Conservation (phyloP, 2,888 invertebrate species). For the Salticus scenicus region DNA sequence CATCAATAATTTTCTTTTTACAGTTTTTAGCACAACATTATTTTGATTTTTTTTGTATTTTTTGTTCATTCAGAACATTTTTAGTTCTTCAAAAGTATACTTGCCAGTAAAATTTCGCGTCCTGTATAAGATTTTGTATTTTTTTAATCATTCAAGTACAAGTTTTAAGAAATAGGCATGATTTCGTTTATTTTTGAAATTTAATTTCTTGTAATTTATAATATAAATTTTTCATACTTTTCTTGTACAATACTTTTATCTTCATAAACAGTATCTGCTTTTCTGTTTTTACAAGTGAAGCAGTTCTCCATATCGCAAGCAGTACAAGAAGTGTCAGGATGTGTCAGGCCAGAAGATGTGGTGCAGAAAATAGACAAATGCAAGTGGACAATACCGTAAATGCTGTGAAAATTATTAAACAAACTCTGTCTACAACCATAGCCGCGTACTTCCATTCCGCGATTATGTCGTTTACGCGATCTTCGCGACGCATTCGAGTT, state of each 20-base stretch:
- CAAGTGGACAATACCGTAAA: slow-evolving; percentile 95
- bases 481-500: slow-evolving; percentile 94
- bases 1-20: too few species aligned
- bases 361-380: slow-evolving; percentile 91
- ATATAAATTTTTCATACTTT: background rate
- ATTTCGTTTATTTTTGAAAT: too few species aligned
- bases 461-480: slow-evolving; percentile 93
- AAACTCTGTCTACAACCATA: slow-evolving; percentile 98
- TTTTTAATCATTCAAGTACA: too few species aligned
- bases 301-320: background rate
- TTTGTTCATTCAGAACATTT: too few species aligned
- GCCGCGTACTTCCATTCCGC: slow-evolving; percentile 98
- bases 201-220: too few species aligned
- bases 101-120: too few species aligned
- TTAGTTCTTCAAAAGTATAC: too few species aligned
- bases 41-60: too few species aligned
- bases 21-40: too few species aligned
- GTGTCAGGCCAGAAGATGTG: slow-evolving; percentile 88
- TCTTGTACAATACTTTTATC: background rate
- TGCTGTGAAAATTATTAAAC: slow-evolving; percentile 94
- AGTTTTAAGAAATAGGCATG: too few species aligned
- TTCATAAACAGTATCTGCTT: background rate
- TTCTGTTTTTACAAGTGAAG: background rate
- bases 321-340: slow-evolving; percentile 74
- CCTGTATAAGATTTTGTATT: too few species aligned